Percentiles rank a stretch among this genome's conserved stretches.
Evolutionary conservation across 2,888 invertebrate species (phyloP).

Genomic region (Aquatica leii): DNA sequence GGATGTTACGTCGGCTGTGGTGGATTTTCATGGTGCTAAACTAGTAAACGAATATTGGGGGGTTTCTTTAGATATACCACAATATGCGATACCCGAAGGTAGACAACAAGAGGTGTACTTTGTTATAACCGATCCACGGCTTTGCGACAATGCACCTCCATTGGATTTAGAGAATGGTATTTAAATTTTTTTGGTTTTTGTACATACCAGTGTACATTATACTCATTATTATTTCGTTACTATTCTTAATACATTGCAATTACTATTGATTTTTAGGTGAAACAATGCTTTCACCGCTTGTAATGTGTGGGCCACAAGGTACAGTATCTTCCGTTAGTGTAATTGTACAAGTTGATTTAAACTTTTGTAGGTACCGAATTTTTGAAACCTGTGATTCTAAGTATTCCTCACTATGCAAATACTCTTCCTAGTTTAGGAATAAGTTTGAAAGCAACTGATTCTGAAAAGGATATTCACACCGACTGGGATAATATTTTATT

Average conservation of each 20-base stretch:
- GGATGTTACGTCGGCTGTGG: constrained; percentile 64
- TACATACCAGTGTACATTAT: constrained; percentile 48
- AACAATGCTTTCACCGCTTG: constrained; percentile 91
- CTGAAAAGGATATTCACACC: constrained; percentile 83
- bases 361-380: constrained; percentile 75
- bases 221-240: constrained; percentile 32
- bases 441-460: constrained; percentile 81
- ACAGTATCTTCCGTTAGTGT: constrained; percentile 68
- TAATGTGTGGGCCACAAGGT: constrained; percentile 96
- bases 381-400: constrained; percentile 86
- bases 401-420: constrained; percentile 87
- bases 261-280: constrained; percentile 72
- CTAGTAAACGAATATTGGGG: constrained; percentile 90
- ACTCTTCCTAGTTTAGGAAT: constrained; percentile 79
- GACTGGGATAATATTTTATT: constrained; percentile 87
- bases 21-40: constrained; percentile 82
- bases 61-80: constrained; percentile 88
- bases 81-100: constrained; percentile 84
- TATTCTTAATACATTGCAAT: no score
- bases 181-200: constrained; percentile 38
- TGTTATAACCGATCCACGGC: constrained; percentile 83
- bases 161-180: constrained; percentile 91
- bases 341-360: constrained; percentile 69
- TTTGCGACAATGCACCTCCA: constrained; percentile 78
- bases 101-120: constrained; percentile 92